Evolutionary conservation across 2,888 invertebrate species (phyloP), one percentile per base, ranked within the genome.

Genomic region (Hyles lineata): DNA sequence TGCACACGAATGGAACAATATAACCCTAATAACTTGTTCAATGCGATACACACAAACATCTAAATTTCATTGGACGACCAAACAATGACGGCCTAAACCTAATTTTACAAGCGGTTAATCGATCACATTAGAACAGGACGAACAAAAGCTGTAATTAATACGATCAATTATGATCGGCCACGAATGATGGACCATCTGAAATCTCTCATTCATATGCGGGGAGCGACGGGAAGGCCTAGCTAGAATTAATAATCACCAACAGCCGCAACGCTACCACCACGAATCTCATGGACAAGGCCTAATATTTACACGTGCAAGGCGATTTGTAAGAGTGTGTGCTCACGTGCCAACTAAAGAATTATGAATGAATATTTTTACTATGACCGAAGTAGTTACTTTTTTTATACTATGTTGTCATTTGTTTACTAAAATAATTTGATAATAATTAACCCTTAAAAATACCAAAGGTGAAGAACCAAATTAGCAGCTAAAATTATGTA

Each of bases 151-250:
- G 73, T 81, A 85, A 89, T 88, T 86, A 87, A 87, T 87, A 80
- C 81, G 82, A 85, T 87, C 84, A 87, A 89, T 89, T 89, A 89
- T 86, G 86, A 84, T 75, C 75, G 77, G 75, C 78, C 84, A 87
- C 88, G 87, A 85, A 82, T 88, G 87, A 86, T 85, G 83, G 79
- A 78, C 79, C 80, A 77, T 79, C 76, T 79, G 78, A 81, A 90
- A 89, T 89, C 87, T 89, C 89, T 84, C 87, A 87, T 89, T 88
- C 85, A 85, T 87, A 90, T 89, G 89, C 89, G 83, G 80, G 80
- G 82, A 79, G 77, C 81, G 79, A 77, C 75, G 73, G 80, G 73
- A 74, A 71, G 72, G 78, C 76, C 76, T 78, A 78, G 78, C 79
- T 83, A 84, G 85, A 87, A 86, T 67, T 86, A 78, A 77, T 83